These are phyloP conservation scores for Enteromius afrohamiltoni DNA, from an alignment of 2,797 vertebrate genomes.

Conservation along the genomic window DNA sequence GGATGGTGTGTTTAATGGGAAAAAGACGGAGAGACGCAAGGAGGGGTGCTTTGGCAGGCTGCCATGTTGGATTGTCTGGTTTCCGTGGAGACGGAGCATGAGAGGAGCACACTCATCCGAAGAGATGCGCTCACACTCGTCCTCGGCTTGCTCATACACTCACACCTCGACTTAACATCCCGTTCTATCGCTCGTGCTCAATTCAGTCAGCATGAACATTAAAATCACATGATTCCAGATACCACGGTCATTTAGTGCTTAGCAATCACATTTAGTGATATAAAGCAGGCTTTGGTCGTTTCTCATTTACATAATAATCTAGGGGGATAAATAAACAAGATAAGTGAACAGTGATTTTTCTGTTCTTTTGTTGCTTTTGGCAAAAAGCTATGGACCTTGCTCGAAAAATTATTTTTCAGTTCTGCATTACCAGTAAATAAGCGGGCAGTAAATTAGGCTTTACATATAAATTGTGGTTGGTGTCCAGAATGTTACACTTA, in stretches of 20 bases:
- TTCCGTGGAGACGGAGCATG: slow-evolving; percentile 64
- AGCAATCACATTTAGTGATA: slow-evolving; percentile 13
- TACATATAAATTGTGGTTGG: no score
- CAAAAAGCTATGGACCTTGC: neutral
- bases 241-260: neutral
- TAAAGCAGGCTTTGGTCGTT: neutral
- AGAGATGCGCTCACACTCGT: neutral
- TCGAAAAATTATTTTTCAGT: neutral
- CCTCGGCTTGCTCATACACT: slow-evolving; percentile 1
- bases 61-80: slow-evolving; percentile 67
- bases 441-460: no score
- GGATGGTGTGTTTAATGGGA: slow-evolving; percentile 61
- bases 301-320: neutral
- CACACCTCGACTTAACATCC: slow-evolving; percentile 19
- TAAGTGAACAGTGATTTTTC: neutral
- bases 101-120: slow-evolving; percentile 54
- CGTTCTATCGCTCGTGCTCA: neutral
- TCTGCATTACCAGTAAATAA: no score
- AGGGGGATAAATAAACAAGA: slow-evolving; percentile 3
- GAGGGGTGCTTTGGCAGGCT: slow-evolving; percentile 55
- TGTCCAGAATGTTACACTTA: no score
- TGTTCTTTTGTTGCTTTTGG: neutral
- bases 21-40: slow-evolving; percentile 45
- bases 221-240: slow-evolving; percentile 15
- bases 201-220: slow-evolving; percentile 19